Percentiles rank a stretch among this genome's conserved stretches.
Evolutionary conservation across 2,888 invertebrate genomes (phyloP).

Genomic region (Frankliniella fusca): DNA sequence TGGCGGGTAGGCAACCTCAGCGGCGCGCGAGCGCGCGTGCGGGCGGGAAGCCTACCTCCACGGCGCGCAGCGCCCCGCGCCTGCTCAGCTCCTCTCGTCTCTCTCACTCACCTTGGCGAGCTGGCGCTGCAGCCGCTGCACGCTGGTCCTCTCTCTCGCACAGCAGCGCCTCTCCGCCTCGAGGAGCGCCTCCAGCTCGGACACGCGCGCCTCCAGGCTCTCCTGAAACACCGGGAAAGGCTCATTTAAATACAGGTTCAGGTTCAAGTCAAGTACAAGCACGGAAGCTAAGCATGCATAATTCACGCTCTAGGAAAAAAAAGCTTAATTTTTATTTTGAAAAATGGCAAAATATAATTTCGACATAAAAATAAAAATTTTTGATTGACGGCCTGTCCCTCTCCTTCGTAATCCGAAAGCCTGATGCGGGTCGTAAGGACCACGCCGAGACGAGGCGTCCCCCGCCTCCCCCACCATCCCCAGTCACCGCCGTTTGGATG

Average conservation of each 20-base stretch:
- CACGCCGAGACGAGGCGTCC: neutral
- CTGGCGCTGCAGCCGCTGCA: slow-evolving; percentile 44
- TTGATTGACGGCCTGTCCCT: neutral
- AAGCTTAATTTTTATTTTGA: neutral
- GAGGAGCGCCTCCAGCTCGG: slow-evolving; percentile 60
- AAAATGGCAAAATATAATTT: too few species aligned
- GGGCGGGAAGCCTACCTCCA: neutral
- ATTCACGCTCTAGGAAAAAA: neutral
- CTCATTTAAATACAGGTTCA: neutral
- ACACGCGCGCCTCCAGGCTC: slow-evolving; percentile 59
- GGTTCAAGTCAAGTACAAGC: too few species aligned
- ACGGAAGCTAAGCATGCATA: neutral
- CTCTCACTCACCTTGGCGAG: slow-evolving; percentile 39
- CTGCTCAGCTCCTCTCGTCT: neutral
- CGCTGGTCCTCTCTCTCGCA: slow-evolving; percentile 58
- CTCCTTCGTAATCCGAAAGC: neutral
- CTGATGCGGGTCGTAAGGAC: neutral
- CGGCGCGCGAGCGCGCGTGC: neutral
- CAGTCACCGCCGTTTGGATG: neutral
- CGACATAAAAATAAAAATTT: neutral
- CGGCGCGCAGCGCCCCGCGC: neutral
- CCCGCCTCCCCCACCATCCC: too few species aligned
- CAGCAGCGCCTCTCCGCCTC: slow-evolving; percentile 60
- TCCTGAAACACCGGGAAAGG: slow-evolving; percentile 52
- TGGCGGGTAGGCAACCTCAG: neutral